Conservation (phyloP, 2,797 vertebrate species). For the Danio albolineatus region DNA sequence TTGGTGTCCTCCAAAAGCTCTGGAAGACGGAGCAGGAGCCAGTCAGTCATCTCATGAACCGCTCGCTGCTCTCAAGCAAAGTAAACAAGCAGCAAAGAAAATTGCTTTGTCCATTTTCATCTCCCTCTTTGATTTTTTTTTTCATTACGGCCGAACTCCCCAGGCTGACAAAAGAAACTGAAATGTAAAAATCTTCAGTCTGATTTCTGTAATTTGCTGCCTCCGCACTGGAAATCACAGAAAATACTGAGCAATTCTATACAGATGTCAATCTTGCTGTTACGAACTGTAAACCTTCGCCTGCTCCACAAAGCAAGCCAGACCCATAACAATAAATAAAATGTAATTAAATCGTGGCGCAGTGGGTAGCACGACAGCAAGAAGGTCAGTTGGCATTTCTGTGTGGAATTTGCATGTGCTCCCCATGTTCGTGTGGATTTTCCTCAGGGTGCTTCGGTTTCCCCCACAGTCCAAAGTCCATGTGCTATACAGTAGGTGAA, state of each 20-base stretch:
- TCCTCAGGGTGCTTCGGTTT: too few relatives aligned
- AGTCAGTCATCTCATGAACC: conserved; percentile 37
- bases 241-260: not conserved
- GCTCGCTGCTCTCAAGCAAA: conserved; percentile 30
- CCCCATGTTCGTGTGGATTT: too few relatives aligned
- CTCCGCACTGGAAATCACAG: not conserved
- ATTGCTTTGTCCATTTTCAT: conserved; percentile 45
- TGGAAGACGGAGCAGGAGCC: conserved; percentile 16
- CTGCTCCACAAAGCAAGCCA: too few relatives aligned
- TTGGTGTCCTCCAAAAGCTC: conserved; percentile 42
- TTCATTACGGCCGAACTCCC: conserved; percentile 34
- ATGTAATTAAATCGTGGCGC: too few relatives aligned
- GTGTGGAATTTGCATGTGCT: too few relatives aligned
- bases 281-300: too few relatives aligned
- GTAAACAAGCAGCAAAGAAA: conserved; percentile 36
- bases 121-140: conserved; percentile 29
- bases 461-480: too few relatives aligned
- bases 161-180: conserved; percentile 37
- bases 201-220: not conserved
- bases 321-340: too few relatives aligned
- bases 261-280: too few relatives aligned
- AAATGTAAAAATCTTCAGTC: conserved; percentile 24
- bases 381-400: too few relatives aligned
- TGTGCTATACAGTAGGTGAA: too few relatives aligned
- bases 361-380: too few relatives aligned